phyloP scores from a whole-genome alignment of 2,888 invertebrate genomes.

The Cylloceria caligata region DNA sequence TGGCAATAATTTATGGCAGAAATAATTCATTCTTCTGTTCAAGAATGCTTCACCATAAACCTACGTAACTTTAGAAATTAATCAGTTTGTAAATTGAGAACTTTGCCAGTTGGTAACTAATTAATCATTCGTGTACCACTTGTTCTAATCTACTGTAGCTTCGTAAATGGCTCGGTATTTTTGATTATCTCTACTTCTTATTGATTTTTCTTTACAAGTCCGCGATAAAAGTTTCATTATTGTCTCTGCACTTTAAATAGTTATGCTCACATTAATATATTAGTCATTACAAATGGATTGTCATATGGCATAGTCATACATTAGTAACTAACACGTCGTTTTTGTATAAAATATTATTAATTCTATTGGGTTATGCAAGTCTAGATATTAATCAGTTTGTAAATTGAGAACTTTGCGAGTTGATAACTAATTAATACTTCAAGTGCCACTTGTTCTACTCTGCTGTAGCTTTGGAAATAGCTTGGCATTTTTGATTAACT shows the following conservation, averaged over 20 bases:
- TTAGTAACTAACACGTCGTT: too few relatives aligned
- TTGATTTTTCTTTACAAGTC: too few relatives aligned
- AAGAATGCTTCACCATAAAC: background rate
- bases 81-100: background rate
- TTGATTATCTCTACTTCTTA: too few relatives aligned
- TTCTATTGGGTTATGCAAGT: too few relatives aligned
- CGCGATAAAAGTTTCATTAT: too few relatives aligned
- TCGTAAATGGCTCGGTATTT: background rate
- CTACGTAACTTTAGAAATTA: background rate
- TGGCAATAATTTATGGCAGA: slow-evolving; percentile 39
- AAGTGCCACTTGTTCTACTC: background rate
- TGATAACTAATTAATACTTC: background rate
- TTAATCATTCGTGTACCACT: background rate
- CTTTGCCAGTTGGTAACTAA: background rate
- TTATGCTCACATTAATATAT: too few relatives aligned
- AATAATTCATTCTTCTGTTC: slow-evolving; percentile 9
- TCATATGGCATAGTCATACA: too few relatives aligned
- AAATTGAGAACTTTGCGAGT: background rate
- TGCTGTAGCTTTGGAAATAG: background rate
- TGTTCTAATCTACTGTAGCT: background rate
- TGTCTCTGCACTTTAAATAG: too few relatives aligned
- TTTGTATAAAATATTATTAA: too few relatives aligned
- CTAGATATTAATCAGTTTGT: background rate
- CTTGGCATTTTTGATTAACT: background rate
- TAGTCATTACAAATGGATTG: too few relatives aligned